A percentile compares a stretch with the other conserved stretches of the same genome.
Conservation (phyloP, 1,140 invertebrate species). For the Drosophila pachea region DNA sequence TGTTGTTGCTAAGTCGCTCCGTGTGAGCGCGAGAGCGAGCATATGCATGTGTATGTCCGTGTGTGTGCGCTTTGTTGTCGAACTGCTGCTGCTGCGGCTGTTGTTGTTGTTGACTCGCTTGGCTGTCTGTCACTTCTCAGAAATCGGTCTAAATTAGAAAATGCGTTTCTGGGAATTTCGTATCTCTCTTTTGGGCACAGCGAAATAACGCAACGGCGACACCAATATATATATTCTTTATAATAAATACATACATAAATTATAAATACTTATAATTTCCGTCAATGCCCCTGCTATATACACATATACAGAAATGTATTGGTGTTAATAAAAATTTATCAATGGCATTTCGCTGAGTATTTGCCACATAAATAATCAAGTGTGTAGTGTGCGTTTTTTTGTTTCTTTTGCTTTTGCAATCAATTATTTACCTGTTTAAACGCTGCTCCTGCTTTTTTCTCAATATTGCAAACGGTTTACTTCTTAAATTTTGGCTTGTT, state of each 20-base stretch:
- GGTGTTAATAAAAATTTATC: constrained; percentile 34
- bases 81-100: constrained; percentile 16
- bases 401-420: constrained; percentile 19
- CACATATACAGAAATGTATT: background rate
- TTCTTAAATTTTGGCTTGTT: constrained; percentile 47
- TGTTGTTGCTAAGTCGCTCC: constrained; percentile 43
- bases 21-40: constrained; percentile 30
- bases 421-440: constrained; percentile 64
- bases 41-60: constrained; percentile 23
- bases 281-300: constrained; percentile 34
- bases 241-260: constrained; percentile 40
- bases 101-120: constrained; percentile 29
- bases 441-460: constrained; percentile 51
- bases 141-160: constrained; percentile 79
- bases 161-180: constrained; percentile 78
- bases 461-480: constrained; percentile 12
- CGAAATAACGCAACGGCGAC: constrained; percentile 54
- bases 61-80: constrained; percentile 51
- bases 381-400: constrained; percentile 19
- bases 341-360: constrained; percentile 38
- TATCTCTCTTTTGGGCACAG: constrained; percentile 74
- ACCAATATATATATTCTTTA: constrained; percentile 51
- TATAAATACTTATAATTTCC: constrained; percentile 37
- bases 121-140: constrained; percentile 76
- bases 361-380: constrained; percentile 31